These are phyloP conservation scores for Fulica atra DNA, from an alignment of 2,113 vertebrate genomes.

Conservation along the genomic window DNA sequence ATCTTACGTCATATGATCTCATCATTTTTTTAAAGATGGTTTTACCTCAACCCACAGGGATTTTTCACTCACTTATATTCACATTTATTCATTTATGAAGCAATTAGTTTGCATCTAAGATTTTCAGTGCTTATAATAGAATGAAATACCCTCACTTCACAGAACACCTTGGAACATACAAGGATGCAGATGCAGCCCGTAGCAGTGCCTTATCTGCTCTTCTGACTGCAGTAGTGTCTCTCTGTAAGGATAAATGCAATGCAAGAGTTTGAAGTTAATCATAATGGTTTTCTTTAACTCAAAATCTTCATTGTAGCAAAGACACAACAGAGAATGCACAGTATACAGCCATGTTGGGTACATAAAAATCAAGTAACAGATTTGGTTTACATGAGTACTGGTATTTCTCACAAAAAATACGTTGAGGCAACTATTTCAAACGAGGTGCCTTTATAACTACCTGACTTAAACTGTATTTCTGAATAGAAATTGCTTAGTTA, in stretches of 20 bases:
- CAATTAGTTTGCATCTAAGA: neutral
- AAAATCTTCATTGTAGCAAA: neutral
- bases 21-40: neutral
- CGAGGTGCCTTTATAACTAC: neutral
- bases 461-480: neutral
- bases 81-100: neutral
- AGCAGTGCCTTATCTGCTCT: neutral
- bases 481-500: neutral
- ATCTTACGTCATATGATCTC: neutral
- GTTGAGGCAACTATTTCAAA: neutral
- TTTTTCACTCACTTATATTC: neutral
- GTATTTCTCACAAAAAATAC: neutral
- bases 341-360: neutral
- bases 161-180: fast-evolving
- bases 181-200: fast-evolving
- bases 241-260: neutral
- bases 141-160: neutral
- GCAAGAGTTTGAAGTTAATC: neutral
- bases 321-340: neutral
- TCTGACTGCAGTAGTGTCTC: neutral
- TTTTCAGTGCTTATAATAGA: neutral
- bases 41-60: neutral
- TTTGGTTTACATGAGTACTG: neutral
- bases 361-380: fast-evolving
- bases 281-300: fast-evolving